phyloP scores from a whole-genome alignment of 2,888 invertebrate species.

The Punctoribates punctum region DNA sequence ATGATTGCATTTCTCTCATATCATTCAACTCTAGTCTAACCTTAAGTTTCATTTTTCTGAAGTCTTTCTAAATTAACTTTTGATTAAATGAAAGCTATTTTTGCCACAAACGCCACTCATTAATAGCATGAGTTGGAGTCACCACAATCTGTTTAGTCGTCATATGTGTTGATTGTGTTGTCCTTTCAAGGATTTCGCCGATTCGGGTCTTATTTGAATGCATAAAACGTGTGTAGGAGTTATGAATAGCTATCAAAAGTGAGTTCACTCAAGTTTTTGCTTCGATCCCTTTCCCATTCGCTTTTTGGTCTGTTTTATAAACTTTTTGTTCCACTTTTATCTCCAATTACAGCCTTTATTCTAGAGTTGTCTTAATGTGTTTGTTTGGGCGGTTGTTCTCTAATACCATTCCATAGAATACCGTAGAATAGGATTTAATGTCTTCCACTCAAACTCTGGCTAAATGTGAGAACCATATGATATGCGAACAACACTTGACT shows the following conservation, averaged over 20 bases:
- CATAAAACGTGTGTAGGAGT: background rate
- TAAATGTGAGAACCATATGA: too few relatives aligned
- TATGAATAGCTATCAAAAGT: background rate
- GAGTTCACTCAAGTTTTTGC: background rate
- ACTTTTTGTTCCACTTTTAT: background rate
- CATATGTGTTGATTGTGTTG: too few relatives aligned
- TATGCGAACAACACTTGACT: too few relatives aligned
- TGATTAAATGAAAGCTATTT: too few relatives aligned
- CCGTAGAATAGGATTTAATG: too few relatives aligned
- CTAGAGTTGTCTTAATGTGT: background rate
- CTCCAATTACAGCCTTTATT: background rate
- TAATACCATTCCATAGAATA: too few relatives aligned
- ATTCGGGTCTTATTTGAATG: background rate
- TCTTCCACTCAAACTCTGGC: too few relatives aligned
- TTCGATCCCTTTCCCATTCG: constrained; percentile 1
- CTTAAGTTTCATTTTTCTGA: background rate
- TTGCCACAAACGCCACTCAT: too few relatives aligned
- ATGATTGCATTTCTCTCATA: constrained; percentile 7
- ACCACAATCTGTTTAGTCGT: too few relatives aligned
- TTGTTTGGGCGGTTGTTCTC: background rate
- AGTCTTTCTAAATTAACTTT: too few relatives aligned
- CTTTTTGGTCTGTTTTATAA: background rate
- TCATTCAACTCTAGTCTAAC: background rate
- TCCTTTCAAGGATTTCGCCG: background rate
- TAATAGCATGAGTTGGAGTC: too few relatives aligned